Evolutionary conservation across 2,888 invertebrate species (phyloP), one percentile per base, ranked within the genome.

Genomic region (Chrysolina haemoptera): DNA sequence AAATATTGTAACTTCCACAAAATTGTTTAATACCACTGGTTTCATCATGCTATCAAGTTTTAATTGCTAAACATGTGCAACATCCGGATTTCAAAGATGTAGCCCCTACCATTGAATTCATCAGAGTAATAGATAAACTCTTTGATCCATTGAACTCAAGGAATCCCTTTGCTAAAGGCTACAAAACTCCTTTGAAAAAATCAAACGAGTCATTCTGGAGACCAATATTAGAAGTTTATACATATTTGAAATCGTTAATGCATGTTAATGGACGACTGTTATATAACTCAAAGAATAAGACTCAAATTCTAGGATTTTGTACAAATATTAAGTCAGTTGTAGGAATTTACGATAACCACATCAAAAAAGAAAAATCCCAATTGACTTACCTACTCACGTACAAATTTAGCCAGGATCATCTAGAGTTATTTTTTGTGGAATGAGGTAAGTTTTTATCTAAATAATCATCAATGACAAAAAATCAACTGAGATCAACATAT

Each of bases 81-180:
- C 40, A 68, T 55, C 59, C 63, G 12, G 62, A 76, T 12, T 79
- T 79, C 70, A 10, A 62, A 66, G 50, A 71, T 64, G 74, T 68
- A 12, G 40, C 27, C 46, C 59, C 75, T 5, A 79, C 76, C 11
- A 63, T 75, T 12, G 11, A 68, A 46, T 79, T 76, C 70, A 72
- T 78, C 0, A 71, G 64, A 69, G 67, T 43, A 16, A 55, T 78
- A 43, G 74, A 78, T 59, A 71, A 43, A 14, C 11, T 73, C 1
- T 76, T 79, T 72, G 78, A 78, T 64, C n/a, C 78, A 14, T 53
- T 66, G 14, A 79, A 76, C 68, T 77, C 77, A 0, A 77, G 71
- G 67, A 74, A 65, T 48, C 71, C 76, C 8, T 71, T 69, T 63
- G 76, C n/a, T 16, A 18, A 22, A 41, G 41, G 63, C 3, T 63